phyloP scores from a whole-genome alignment of 2,797 vertebrate genomes.

The Natrix natrix region DNA sequence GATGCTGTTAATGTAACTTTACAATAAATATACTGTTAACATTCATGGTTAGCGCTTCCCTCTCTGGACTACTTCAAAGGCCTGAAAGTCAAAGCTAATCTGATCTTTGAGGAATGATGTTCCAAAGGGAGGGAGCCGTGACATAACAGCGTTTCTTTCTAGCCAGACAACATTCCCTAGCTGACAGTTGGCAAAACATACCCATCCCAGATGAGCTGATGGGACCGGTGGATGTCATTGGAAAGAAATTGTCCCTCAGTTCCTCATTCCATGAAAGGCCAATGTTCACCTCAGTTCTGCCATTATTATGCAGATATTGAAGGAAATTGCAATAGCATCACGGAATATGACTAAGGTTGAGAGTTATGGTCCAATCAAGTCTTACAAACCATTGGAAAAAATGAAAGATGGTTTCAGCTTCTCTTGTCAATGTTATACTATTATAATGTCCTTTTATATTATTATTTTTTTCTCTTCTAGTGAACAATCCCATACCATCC shows the following conservation, averaged over 20 bases:
- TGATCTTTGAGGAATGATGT: neutral
- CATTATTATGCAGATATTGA: neutral
- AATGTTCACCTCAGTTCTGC: conserved; percentile 8
- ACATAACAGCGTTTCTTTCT: neutral
- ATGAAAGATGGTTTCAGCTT: neutral
- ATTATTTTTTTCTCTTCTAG: conserved; percentile 56
- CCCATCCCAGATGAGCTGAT: neutral
- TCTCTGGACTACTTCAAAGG: neutral
- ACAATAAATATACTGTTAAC: neutral
- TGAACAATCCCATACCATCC: conserved; percentile 91
- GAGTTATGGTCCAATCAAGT: conserved; percentile 6
- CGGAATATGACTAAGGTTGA: neutral
- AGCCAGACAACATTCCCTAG: neutral
- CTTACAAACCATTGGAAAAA: neutral
- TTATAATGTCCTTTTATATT: neutral
- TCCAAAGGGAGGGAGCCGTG: neutral
- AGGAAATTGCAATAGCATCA: neutral
- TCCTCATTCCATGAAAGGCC: neutral
- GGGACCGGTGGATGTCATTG: neutral
- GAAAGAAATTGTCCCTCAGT: neutral
- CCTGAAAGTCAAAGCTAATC: neutral
- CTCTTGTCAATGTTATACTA: neutral
- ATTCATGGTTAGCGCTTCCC: neutral
- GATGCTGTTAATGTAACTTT: neutral
- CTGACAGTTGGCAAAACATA: neutral